These are phyloP conservation scores for Flexamia atlantica DNA, from an alignment of 2,888 invertebrate species.

Conservation along the genomic window DNA sequence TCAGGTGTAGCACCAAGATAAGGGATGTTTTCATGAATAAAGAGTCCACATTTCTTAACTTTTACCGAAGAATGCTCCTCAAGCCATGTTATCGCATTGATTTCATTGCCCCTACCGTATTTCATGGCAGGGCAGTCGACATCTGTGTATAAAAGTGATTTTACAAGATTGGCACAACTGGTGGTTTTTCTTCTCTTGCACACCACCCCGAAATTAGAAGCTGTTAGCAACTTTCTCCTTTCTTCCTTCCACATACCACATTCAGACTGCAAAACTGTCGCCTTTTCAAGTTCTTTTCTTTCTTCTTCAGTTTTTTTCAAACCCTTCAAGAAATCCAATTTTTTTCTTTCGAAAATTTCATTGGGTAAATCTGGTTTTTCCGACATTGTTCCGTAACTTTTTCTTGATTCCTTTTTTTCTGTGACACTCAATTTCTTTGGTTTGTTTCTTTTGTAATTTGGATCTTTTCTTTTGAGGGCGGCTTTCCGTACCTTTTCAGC, in stretches of 20 bases:
- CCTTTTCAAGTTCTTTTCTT: too few species aligned
- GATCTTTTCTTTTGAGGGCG: background rate
- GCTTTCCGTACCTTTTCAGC: background rate
- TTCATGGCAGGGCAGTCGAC: too few species aligned
- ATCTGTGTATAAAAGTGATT: too few species aligned
- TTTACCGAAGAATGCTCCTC: too few species aligned
- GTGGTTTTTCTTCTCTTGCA: slow-evolving; percentile 33
- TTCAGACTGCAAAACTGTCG: background rate
- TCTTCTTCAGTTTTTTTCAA: too few species aligned
- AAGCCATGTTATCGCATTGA: too few species aligned
- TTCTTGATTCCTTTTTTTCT: background rate
- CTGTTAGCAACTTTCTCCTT: slow-evolving; percentile 41
- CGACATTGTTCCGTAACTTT: slow-evolving; percentile 3
- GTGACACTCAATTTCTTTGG: background rate
- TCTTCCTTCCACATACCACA: slow-evolving; percentile 40
- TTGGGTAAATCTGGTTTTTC: background rate
- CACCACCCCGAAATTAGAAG: slow-evolving; percentile 24
- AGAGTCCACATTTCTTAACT: too few species aligned
- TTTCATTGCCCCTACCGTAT: too few species aligned
- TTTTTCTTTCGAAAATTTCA: background rate
- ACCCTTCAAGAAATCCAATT: background rate
- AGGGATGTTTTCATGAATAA: too few species aligned
- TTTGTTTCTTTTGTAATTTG: too few species aligned
- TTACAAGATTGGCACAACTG: slow-evolving; percentile 24
- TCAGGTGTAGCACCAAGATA: too few species aligned